These are phyloP conservation scores for Camponotus vicinus DNA, from an alignment of 1,140 invertebrate genomes.

Conservation along the genomic window DNA sequence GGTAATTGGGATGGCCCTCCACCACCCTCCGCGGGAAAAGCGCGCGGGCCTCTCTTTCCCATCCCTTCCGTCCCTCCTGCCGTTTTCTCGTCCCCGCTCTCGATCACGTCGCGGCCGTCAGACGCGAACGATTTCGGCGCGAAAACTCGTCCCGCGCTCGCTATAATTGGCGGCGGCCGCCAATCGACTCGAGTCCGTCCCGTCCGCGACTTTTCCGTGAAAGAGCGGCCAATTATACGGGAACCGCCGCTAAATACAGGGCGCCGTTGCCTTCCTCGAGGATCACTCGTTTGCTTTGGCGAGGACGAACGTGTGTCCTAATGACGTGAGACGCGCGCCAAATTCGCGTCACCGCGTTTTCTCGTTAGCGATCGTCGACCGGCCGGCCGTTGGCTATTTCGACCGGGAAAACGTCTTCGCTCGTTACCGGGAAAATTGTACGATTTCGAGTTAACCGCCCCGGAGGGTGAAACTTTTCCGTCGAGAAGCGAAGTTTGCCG, in stretches of 20 bases:
- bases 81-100: neutral
- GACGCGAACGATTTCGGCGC: slow-evolving; percentile 29
- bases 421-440: slow-evolving; percentile 39
- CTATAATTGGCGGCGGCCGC: slow-evolving; percentile 28
- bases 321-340: slow-evolving; percentile 20
- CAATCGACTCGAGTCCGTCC: neutral
- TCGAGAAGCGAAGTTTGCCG: neutral
- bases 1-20: slow-evolving; percentile 70
- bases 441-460: slow-evolving; percentile 25
- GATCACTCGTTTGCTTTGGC: slow-evolving; percentile 30
- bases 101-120: neutral
- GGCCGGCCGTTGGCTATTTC: neutral
- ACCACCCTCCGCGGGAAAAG: slow-evolving; percentile 57
- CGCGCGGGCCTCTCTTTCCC: slow-evolving; percentile 50
- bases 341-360: neutral
- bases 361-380: slow-evolving; percentile 10
- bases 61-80: too few relatives aligned
- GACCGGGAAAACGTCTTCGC: slow-evolving; percentile 40
- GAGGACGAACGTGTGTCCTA: slow-evolving; percentile 25
- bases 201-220: slow-evolving; percentile 23
- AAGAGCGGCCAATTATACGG: slow-evolving; percentile 51
- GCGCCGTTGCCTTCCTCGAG: slow-evolving; percentile 6
- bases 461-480: slow-evolving; percentile 38
- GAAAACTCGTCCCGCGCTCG: slow-evolving; percentile 33
- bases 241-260: neutral